Percentiles rank a stretch among this genome's conserved stretches.
These are phyloP conservation scores for Actinernus sp. DNA, from an alignment of 92 coral and sea anemone species.

Conservation along the genomic window DNA sequence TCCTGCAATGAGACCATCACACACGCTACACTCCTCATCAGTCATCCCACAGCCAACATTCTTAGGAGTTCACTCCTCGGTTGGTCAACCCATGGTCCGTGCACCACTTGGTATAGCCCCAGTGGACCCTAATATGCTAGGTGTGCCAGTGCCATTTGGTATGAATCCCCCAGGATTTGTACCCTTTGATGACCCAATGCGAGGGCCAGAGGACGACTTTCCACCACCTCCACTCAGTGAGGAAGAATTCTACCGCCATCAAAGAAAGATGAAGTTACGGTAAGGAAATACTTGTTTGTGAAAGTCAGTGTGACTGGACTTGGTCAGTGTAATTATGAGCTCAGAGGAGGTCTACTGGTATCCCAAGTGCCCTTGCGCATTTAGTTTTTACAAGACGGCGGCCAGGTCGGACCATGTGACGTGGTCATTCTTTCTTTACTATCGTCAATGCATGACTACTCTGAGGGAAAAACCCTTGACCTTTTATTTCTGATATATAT, in stretches of 20 bases:
- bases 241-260: conserved; percentile 75
- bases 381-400: too few species aligned
- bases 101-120: conserved; percentile 56
- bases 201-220: conserved; percentile 21
- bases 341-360: too few species aligned
- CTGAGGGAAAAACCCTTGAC: too few species aligned
- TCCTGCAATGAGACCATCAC: conserved; percentile 66
- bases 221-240: conserved; percentile 84
- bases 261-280: conserved; percentile 40
- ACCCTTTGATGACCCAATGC: conserved; percentile 29
- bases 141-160: conserved; percentile 46
- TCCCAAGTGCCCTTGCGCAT: too few species aligned
- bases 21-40: too few species aligned
- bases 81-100: conserved; percentile 30
- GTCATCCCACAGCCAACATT: conserved; percentile 23
- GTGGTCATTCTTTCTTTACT: too few species aligned
- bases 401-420: too few species aligned
- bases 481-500: too few species aligned
- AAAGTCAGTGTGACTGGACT: too few species aligned
- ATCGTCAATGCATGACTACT: too few species aligned
- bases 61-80: conserved; percentile 28
- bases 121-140: conserved; percentile 31
- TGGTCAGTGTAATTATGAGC: too few species aligned
- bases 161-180: conserved; percentile 34
- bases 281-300: too few species aligned